Evolutionary conservation across 2,797 vertebrate species (phyloP), one percentile per base, ranked within the genome.

Genomic region (Eremophila alpestris): DNA sequence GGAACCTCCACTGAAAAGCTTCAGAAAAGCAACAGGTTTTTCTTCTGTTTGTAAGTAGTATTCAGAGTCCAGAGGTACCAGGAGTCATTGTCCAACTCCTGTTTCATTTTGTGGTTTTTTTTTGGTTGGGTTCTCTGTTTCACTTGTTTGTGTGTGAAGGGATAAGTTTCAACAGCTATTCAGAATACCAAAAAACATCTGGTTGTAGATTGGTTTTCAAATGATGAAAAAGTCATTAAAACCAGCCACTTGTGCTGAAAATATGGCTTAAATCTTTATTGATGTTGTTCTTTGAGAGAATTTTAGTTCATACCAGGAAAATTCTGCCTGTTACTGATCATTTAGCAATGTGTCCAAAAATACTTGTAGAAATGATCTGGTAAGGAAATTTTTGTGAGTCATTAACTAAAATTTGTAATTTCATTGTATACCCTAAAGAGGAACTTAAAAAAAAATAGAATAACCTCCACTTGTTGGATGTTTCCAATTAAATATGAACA

Each of bases 401-500:
- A 40, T 23, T 92, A 80, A 54, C 27, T 83, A n/a, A 34, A 71
- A 27, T 68, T 64, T 77, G 40, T 15, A 19, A 62, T 62, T 62
- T 80, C 17, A 19, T 52, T 3, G 32, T 29, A 16, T 27, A 64
- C 11, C 34, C 38, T 14, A 34, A 71, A 73, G 26, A 76, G 16
- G n/a, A 3, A 15, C 15, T 23, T 38, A 38, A 38, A 38, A 38
- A 38, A 38, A 38, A 38, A 38, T 38, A 38, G 16, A 87, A 78
- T 69, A 76, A 65, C 8, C 11, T 74, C 51, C 19, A 2, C 41
- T 52, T 41, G 10, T 11, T 90, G 48, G 5, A 49, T 92, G 41
- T 79, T 95, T 92, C 64, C 49, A 92, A 54, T 91, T 92, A 87
- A 85, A 76, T n/a, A 56, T 15, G 51, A 80, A 63, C 32, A 46